These are phyloP conservation scores for Oxyteleia sp. DNA, from an alignment of 2,888 invertebrate species.

Conservation along the genomic window DNA sequence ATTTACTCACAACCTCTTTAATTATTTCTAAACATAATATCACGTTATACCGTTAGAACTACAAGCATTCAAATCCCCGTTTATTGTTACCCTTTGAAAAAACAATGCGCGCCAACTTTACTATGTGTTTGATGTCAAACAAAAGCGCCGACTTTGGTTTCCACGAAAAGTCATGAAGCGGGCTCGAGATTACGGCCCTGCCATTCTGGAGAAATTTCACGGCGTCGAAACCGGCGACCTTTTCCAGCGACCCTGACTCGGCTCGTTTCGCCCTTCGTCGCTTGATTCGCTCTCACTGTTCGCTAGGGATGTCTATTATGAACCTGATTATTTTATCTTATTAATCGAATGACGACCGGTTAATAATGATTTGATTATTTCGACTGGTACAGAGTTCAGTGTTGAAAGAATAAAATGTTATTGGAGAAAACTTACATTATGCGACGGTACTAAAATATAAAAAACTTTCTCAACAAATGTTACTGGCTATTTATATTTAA, in stretches of 20 bases:
- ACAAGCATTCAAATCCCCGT: constrained; percentile 15
- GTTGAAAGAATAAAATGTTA: too few species aligned
- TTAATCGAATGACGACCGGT: constrained; percentile 15
- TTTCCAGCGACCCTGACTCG: constrained; percentile 61
- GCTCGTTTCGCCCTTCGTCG: constrained; percentile 37
- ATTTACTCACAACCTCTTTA: constrained; percentile 5
- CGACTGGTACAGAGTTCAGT: background rate
- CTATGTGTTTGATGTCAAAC: constrained; percentile 26
- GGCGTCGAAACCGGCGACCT: constrained; percentile 55
- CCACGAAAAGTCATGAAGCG: constrained; percentile 66
- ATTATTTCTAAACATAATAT: constrained; percentile 12
- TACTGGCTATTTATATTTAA: too few species aligned
- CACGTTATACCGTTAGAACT: constrained; percentile 24
- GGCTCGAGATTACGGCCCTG: constrained; percentile 55
- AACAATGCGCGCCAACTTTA: constrained; percentile 23
- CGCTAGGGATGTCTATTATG: constrained; percentile 18
- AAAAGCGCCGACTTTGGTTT: constrained; percentile 57
- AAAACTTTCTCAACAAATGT: too few species aligned
- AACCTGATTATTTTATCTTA: constrained; percentile 14
- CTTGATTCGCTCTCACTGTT: constrained; percentile 21
- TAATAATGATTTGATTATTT: constrained; percentile 8
- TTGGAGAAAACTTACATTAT: too few species aligned
- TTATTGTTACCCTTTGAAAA: constrained; percentile 27
- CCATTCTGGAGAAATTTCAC: constrained; percentile 59
- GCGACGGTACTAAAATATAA: too few species aligned